phyloP scores from a whole-genome alignment of 2,888 invertebrate genomes.

The Tupiocoris notatus region DNA sequence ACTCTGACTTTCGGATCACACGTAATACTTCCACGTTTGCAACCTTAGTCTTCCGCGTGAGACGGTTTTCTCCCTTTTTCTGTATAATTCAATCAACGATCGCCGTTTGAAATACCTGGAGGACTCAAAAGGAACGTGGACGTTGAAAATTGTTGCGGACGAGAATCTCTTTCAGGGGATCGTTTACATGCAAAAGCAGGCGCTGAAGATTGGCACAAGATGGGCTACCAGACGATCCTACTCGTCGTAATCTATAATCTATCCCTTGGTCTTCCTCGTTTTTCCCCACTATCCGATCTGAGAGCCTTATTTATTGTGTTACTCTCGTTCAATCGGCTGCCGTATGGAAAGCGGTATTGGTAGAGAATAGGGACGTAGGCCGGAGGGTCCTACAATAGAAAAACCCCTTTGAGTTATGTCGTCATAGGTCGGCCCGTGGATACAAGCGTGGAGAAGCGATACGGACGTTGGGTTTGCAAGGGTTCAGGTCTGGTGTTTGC shows the following conservation, averaged over 20 bases:
- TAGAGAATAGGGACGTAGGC: not conserved
- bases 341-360: not conserved
- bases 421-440: not conserved
- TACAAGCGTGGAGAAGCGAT: not conserved
- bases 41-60: too few species aligned
- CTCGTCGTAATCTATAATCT: slow-evolving; percentile 27
- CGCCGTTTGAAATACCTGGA: too few species aligned
- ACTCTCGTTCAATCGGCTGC: slow-evolving; percentile 13
- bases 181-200: too few species aligned
- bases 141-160: too few species aligned
- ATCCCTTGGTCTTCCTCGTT: not conserved
- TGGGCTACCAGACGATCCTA: not conserved
- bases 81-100: too few species aligned
- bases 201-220: not conserved
- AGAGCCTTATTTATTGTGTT: slow-evolving; percentile 29
- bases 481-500: not conserved
- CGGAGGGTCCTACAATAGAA: slow-evolving; percentile 26
- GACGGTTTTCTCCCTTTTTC: too few species aligned
- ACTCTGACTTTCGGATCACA: too few species aligned
- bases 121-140: too few species aligned
- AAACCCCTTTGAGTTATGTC: slow-evolving; percentile 42
- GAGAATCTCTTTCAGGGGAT: too few species aligned
- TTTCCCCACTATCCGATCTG: not conserved
- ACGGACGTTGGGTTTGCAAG: not conserved
- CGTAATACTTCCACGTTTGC: too few species aligned